These are phyloP conservation scores for Lerista edwardsae DNA, from an alignment of 2,797 vertebrate genomes.

Conservation along the genomic window DNA sequence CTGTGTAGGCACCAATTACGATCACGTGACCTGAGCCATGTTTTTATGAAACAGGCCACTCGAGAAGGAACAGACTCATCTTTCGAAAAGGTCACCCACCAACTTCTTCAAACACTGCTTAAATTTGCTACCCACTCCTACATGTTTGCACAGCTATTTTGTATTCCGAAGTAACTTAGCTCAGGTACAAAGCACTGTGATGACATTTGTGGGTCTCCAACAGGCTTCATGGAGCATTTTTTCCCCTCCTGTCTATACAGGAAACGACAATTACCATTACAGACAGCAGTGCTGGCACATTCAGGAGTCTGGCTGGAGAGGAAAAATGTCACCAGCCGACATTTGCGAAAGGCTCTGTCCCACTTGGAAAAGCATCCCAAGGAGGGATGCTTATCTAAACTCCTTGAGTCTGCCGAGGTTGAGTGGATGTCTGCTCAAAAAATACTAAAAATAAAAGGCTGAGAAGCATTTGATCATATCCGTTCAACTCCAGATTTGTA, in stretches of 20 bases:
- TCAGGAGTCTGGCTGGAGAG: too few species aligned
- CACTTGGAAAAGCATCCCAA: neutral
- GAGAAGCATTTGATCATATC: neutral
- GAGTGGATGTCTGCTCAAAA: neutral
- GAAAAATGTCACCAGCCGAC: too few species aligned
- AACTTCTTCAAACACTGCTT: neutral
- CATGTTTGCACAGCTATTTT: neutral
- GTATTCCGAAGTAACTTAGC: neutral
- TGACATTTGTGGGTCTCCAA: neutral
- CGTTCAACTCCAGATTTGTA: slow-evolving; percentile 30
- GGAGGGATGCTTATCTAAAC: neutral
- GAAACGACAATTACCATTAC: neutral
- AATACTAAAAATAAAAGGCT: too few species aligned
- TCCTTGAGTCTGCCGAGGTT: neutral
- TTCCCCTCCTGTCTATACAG: neutral
- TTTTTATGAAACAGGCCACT: neutral
- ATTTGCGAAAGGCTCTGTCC: neutral
- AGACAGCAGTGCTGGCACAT: neutral
- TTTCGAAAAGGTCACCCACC: neutral
- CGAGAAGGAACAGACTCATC: slow-evolving; percentile 6
- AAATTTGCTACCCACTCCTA: neutral
- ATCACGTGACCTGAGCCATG: neutral
- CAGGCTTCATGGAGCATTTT: neutral
- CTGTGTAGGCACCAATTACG: slow-evolving; percentile 4
- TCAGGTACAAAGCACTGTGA: neutral